phyloP scores from a whole-genome alignment of 23 tunicate species.

The Clavelina lepadiformis region DNA sequence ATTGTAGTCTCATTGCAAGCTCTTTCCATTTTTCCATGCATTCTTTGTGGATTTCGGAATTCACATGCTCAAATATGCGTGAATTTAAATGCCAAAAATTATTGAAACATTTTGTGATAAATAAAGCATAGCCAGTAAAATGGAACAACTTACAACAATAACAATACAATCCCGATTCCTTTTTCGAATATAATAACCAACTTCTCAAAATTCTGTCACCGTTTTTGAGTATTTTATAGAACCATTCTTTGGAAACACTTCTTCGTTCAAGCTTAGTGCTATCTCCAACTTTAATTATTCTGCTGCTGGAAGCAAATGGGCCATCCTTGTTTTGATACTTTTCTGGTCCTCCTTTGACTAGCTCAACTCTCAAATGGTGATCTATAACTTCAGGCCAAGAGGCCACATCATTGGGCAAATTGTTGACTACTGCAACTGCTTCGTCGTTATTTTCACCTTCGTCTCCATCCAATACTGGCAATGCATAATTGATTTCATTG shows the following conservation, averaged over 20 bases:
- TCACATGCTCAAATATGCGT: slow-evolving; percentile 46
- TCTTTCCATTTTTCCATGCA: slow-evolving; percentile 40
- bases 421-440: slow-evolving; percentile 50
- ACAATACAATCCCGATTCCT: slow-evolving; percentile 32
- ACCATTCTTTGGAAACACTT: slow-evolving; percentile 35
- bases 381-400: slow-evolving; percentile 46
- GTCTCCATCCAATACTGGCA: slow-evolving; percentile 27
- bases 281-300: slow-evolving; percentile 30
- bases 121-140: slow-evolving; percentile 37
- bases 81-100: slow-evolving; percentile 43
- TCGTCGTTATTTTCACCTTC: slow-evolving; percentile 51
- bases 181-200: slow-evolving; percentile 52
- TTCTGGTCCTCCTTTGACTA: slow-evolving; percentile 54
- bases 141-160: slow-evolving; percentile 34
- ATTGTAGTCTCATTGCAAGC: slow-evolving; percentile 47
- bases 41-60: slow-evolving; percentile 52
- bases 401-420: slow-evolving; percentile 45
- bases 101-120: slow-evolving; percentile 45
- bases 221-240: slow-evolving; percentile 44
- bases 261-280: slow-evolving; percentile 41
- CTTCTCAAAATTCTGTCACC: slow-evolving; percentile 56
- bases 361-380: slow-evolving; percentile 50
- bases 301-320: slow-evolving; percentile 30
- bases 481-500: slow-evolving; percentile 54
- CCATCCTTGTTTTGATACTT: slow-evolving; percentile 39